Conservation (phyloP, 1,140 invertebrate species). For the Adoxophyes honmai region DNA sequence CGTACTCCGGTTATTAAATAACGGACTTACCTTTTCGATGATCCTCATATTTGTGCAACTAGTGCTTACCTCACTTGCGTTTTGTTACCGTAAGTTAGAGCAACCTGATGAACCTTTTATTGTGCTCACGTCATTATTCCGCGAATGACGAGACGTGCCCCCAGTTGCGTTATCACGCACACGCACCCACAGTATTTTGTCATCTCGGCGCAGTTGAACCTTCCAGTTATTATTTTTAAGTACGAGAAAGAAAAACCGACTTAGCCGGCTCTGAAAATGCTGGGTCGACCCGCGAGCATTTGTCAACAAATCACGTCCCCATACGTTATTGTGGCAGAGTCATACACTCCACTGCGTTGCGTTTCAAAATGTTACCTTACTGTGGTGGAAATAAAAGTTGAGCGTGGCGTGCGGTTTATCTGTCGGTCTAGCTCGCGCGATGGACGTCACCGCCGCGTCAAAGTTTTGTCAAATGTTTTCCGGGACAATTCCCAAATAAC, state of each 20-base stretch:
- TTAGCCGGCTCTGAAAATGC: constrained; percentile 19
- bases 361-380: constrained; percentile 33
- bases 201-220: constrained; percentile 18
- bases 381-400: constrained; percentile 20
- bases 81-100: background rate
- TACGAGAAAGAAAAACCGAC: constrained; percentile 31
- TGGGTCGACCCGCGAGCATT: constrained; percentile 37
- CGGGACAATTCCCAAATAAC: constrained; percentile 34
- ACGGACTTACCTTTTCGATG: background rate
- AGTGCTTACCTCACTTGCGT: too few species aligned
- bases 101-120: constrained; percentile 7
- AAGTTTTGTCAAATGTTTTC: constrained; percentile 39
- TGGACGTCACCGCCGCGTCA: constrained; percentile 24
- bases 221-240: constrained; percentile 34
- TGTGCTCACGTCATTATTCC: too few species aligned
- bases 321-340: constrained; percentile 39
- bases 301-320: constrained; percentile 56
- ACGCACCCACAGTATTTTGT: constrained; percentile 20
- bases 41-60: too few species aligned
- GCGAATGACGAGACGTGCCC: background rate
- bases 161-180: background rate
- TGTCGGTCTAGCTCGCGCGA: constrained; percentile 4
- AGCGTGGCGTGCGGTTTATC: background rate
- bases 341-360: constrained; percentile 29
- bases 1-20: constrained; percentile 41